phyloP scores from a whole-genome alignment of 1,140 invertebrate genomes.

The Stegodyphus mimosarum region DNA sequence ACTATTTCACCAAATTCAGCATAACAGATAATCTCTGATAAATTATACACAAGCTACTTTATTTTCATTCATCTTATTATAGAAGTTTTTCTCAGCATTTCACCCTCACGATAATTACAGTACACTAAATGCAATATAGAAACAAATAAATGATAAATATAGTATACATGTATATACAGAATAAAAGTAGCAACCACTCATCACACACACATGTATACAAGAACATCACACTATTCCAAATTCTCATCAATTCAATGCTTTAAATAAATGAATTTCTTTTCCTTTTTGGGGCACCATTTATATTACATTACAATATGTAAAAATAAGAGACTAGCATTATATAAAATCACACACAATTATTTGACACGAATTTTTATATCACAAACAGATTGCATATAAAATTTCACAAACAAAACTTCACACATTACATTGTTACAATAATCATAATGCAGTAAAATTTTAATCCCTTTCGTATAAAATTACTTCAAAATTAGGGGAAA shows the following conservation, averaged over 20 bases:
- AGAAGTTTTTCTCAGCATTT: too few relatives aligned
- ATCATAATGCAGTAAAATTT: too few relatives aligned
- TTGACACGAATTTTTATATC: slow-evolving; percentile 54
- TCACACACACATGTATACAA: not conserved
- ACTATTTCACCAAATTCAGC: not conserved
- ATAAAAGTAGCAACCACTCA: not conserved
- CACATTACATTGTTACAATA: too few relatives aligned
- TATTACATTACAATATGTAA: slow-evolving; percentile 27
- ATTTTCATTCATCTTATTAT: too few relatives aligned
- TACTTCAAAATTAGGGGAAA: too few relatives aligned
- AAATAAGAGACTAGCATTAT: slow-evolving; percentile 55
- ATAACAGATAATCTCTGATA: not conserved
- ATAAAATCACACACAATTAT: slow-evolving; percentile 51
- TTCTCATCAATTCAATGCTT: not conserved
- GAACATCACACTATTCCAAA: not conserved
- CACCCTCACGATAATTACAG: too few relatives aligned
- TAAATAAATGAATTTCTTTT: not conserved
- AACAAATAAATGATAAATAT: not conserved
- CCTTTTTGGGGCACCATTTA: slow-evolving; percentile 28
- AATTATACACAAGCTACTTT: not conserved
- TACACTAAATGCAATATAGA: not conserved
- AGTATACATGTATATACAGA: too few relatives aligned
- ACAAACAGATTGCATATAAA: slow-evolving; percentile 40
- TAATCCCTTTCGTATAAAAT: too few relatives aligned
- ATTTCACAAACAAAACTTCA: slow-evolving; percentile 10